Conservation (phyloP, 2,113 vertebrate genomes). For the Sigmodon hispidus region DNA sequence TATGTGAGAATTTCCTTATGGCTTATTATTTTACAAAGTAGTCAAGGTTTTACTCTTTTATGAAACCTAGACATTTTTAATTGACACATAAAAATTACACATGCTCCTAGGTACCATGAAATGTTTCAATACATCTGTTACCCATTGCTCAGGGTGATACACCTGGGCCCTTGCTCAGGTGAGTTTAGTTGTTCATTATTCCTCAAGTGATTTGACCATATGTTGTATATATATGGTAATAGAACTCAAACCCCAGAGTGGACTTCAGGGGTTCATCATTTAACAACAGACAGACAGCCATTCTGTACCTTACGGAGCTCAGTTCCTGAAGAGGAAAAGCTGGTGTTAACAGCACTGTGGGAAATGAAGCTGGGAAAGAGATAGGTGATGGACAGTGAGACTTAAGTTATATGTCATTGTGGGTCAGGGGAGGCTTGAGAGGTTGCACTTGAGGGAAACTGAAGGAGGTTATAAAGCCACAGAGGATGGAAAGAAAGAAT, state of each 20-base stretch:
- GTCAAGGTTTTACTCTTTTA: not conserved
- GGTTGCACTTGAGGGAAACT: not conserved
- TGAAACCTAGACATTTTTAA: not conserved
- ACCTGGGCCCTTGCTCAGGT: not conserved
- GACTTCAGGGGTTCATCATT: not conserved
- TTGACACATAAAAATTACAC: not conserved
- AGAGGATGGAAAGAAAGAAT: not conserved
- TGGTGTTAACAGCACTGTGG: not conserved
- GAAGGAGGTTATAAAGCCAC: not conserved
- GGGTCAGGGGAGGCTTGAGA: not conserved
- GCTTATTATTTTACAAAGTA: conserved; percentile 35
- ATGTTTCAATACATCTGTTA: not conserved
- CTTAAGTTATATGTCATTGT: too few relatives aligned
- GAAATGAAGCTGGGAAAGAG: not conserved
- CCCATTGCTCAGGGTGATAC: not conserved
- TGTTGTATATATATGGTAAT: not conserved
- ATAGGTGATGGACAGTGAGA: not conserved
- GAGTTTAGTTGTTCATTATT: not conserved
- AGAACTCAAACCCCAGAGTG: not conserved
- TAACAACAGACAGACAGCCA: not conserved
- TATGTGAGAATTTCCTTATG: not conserved
- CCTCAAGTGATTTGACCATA: not conserved
- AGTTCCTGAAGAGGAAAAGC: not conserved
- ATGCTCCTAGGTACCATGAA: not conserved
- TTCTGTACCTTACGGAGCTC: not conserved